Base-by-base conservation (phyloP, 2,797 vertebrate genomes). In the Falco naumanni region DNA sequence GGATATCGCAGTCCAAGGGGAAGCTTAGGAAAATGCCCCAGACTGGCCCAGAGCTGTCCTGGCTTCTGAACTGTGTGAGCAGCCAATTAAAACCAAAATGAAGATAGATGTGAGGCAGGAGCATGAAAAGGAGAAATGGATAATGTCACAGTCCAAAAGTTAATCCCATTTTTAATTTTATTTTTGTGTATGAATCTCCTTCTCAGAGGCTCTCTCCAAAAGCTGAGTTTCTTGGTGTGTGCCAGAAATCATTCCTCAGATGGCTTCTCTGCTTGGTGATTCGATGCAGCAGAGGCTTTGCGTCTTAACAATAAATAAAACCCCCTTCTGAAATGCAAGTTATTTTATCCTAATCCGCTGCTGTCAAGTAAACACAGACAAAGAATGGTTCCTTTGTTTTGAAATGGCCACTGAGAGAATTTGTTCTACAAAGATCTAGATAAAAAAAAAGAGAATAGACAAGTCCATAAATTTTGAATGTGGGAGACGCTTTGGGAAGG, bases 351-450 rank as follows among this genome's bases (percentile, higher is more conserved):
- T 96, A 86, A 93, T 95, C 94, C 4, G 1, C 60, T 84, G 51
- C 94, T 94, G 88, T 90, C 88, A 90, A 89, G 71, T 95, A 94
- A 96, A 94, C 91, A 75, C 77, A 65, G 83, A 89, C 81, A 89
- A 31, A 93, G 47, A 39, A 39, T 39, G 39, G 71, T 89, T 81
- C 56, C 91, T 83, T 93, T 94, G 87, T 89, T 95, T 93, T 93
- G 89, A 90, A 87, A 78, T 74, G 51, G 86, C 69, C 91, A 90
- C 83, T 0, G 9, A 65, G 77, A 95, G 77, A 95, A 95, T 95
- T 93, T 88, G 60, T 83, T 93, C 78, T 61, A 69, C 88, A 89
- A 70, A 89, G 84, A 89, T 89, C 45, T 29, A 84, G 90, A 89
- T 79, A 39, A 79, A 82, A 86, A 90, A 71, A 45, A 18, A 45